Evolutionary conservation across 1,140 invertebrate genomes (phyloP), one percentile per base, ranked within the genome.

Genomic region (Macrosteles quadrilineatus): DNA sequence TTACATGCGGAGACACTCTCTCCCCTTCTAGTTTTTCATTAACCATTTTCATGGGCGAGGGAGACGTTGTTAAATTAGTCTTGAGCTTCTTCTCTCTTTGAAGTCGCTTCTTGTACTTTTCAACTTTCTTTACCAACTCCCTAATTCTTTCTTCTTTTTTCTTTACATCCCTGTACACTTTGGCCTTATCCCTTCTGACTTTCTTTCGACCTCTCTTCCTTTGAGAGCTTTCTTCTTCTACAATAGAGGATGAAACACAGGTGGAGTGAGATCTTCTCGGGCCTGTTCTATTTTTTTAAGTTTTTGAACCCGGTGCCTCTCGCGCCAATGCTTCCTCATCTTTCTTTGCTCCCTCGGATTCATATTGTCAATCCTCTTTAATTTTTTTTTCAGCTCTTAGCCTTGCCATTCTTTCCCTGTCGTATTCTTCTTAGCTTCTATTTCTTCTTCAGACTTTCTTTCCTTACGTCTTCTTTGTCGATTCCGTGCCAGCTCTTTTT

Each of bases 71-170:
- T 43, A 43, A 9, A 43, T 43, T n/a, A 9, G 9, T n/a, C 40
- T 11, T 63, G 9, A 27, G 23, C 59, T 30, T 63, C 14, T 27
- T n/a, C n/a, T n/a, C n/a, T n/a, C n/a, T n/a, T n/a, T n/a, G n/a
- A n/a, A n/a, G n/a, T n/a, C n/a, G 6, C 50, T 55, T 55, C 9
- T 12, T 75, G 78, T 12, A 17, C n/a, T n/a, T n/a, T n/a, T n/a
- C n/a, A n/a, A n/a, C n/a, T n/a, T n/a, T n/a, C n/a, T n/a, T n/a
- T n/a, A 25, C 50, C 21, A 55, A 23, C 19, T 23, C 50, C 19
- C 19, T 23, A 23, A 55, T 55, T 14, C 21, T 14, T 23, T 55
- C 11, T 55, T 55, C 11, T 19, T 55, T 6, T 23, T 55, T 55
- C 19, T 55, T 55, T 9, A 55, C 21, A 19, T 6, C 6, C 19